phyloP scores from a whole-genome alignment of 2,797 vertebrate species.

The Taenioides sp. region DNA sequence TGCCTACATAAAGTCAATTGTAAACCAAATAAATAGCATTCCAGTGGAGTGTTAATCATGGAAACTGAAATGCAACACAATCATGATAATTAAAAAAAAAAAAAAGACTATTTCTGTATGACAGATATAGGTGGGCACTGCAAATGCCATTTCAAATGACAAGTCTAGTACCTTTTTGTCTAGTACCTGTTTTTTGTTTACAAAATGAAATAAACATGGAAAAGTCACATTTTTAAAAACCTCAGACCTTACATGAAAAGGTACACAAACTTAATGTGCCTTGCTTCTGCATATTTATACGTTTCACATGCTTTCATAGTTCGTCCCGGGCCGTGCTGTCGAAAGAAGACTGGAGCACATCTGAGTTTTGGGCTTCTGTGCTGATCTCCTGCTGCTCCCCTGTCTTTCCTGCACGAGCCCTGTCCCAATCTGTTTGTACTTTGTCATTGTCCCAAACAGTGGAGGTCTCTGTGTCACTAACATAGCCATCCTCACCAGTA shows the following conservation, averaged over 20 bases:
- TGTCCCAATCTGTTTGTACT: conserved; percentile 88
- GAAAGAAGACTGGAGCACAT: conserved; percentile 86
- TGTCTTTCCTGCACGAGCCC: conserved; percentile 87
- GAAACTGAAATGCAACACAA: conserved; percentile 3
- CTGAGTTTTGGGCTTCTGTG: conserved; percentile 85
- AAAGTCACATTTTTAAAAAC: conserved; percentile 27
- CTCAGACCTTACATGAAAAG: conserved; percentile 30
- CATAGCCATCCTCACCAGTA: conserved; percentile 87
- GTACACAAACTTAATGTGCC: conserved; percentile 19
- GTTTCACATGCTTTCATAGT: conserved; percentile 74
- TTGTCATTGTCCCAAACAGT: conserved; percentile 90
- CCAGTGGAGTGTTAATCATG: conserved; percentile 38
- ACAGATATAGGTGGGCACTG: conserved; percentile 67
- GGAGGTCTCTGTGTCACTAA: conserved; percentile 94
- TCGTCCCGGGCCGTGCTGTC: conserved; percentile 89
- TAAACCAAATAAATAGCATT: conserved; percentile 23
- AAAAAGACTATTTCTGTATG: conserved; percentile 64
- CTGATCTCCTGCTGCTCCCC: conserved; percentile 86
- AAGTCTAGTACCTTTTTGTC: conserved; percentile 73
- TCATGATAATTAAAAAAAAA: not conserved
- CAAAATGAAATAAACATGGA: conserved; percentile 32
- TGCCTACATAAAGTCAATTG: conserved; percentile 1
- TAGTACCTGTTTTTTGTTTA: conserved; percentile 53
- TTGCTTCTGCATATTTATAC: conserved; percentile 16
- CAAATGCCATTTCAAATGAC: conserved; percentile 69